These are phyloP conservation scores for Mellivora capensis DNA, from an alignment of 2,113 vertebrate genomes.

Conservation along the genomic window DNA sequence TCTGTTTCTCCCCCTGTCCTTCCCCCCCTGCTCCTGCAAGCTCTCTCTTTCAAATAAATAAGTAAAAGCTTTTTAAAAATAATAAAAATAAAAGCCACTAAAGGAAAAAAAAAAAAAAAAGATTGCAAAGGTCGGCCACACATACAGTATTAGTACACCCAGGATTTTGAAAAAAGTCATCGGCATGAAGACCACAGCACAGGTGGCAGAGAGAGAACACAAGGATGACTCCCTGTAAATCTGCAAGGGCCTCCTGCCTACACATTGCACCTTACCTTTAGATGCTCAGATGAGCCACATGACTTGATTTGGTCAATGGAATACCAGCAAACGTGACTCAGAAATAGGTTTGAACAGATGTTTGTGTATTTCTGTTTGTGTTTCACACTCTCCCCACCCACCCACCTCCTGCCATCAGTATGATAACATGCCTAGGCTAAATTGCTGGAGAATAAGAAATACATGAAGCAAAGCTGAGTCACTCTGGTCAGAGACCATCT, in stretches of 20 bases:
- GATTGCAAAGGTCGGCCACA: not conserved
- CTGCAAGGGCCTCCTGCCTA: no score
- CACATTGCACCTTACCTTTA: accelerated
- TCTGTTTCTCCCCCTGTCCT: not conserved
- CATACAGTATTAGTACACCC: not conserved
- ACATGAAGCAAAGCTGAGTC: not conserved
- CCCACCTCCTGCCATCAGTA: not conserved
- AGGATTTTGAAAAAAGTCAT: not conserved
- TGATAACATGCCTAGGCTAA: not conserved
- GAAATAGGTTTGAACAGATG: not conserved
- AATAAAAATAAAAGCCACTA: not conserved
- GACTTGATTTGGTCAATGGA: not conserved
- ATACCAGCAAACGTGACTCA: not conserved
- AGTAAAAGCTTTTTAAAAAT: not conserved
- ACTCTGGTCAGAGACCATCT: not conserved
- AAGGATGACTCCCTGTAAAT: not conserved
- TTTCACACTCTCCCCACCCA: not conserved
- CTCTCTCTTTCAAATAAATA: not conserved
- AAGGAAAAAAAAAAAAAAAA: not conserved
- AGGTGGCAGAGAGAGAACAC: not conserved
- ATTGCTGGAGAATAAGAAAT: not conserved
- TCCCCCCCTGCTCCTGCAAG: not conserved
- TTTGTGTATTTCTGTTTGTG: not conserved
- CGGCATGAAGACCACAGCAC: no score
- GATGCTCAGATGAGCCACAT: not conserved